phyloP scores from a whole-genome alignment of 2,888 invertebrate species.

The Tetropium fuscum region DNA sequence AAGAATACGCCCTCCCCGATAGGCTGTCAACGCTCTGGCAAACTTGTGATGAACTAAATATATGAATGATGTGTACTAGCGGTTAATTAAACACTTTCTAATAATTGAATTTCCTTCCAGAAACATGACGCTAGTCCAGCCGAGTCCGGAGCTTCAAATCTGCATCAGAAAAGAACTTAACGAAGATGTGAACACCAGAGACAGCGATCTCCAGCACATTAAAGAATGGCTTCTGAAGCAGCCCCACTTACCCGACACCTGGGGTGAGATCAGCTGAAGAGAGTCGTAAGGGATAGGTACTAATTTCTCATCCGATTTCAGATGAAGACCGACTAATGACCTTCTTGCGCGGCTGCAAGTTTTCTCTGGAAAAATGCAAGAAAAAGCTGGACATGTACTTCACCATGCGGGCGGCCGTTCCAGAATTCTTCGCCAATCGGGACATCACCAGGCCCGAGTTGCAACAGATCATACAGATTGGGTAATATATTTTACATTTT shows the following conservation, averaged over 20 bases:
- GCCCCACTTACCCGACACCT: slow-evolving; percentile 74
- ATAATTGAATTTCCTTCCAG: slow-evolving; percentile 16
- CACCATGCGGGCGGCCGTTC: slow-evolving; percentile 85
- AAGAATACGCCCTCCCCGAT: no score
- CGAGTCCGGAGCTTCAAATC: slow-evolving; percentile 65
- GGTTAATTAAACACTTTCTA: no score
- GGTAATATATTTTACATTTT: slow-evolving; percentile 68
- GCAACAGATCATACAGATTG: slow-evolving; percentile 75
- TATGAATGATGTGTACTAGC: no score
- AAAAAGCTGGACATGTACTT: slow-evolving; percentile 90
- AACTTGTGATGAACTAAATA: no score
- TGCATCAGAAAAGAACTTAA: slow-evolving; percentile 66
- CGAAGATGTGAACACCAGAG: slow-evolving; percentile 70
- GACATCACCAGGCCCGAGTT: slow-evolving; percentile 80
- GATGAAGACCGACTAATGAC: slow-evolving; percentile 84
- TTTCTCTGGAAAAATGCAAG: slow-evolving; percentile 88
- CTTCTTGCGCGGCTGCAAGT: slow-evolving; percentile 87
- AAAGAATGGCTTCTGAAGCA: slow-evolving; percentile 78
- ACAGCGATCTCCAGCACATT: slow-evolving; percentile 72
- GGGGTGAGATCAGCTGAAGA: slow-evolving; percentile 73
- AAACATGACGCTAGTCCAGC: slow-evolving; percentile 67
- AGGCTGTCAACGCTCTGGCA: no score
- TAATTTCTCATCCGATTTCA: no score
- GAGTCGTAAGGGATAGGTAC: no score
- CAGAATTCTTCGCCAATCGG: slow-evolving; percentile 84